Percentiles rank a stretch among this genome's conserved stretches.
Evolutionary conservation across 2,113 vertebrate species (phyloP).

Genomic region (Anolis sagrei): DNA sequence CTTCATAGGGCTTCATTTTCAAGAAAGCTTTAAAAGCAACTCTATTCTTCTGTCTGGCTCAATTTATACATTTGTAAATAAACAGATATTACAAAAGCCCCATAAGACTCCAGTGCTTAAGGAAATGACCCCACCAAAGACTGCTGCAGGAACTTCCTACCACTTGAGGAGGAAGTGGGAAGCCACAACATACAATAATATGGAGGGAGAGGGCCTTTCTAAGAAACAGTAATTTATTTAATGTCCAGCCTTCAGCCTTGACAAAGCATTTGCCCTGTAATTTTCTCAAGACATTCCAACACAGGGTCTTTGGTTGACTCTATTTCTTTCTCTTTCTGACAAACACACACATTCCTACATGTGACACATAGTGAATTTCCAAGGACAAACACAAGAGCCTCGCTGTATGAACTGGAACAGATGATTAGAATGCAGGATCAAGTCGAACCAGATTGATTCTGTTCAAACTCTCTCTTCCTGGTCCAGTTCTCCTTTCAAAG

Average conservation of each 20-base stretch:
- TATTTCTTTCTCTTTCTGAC: no score
- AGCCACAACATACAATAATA: accelerated
- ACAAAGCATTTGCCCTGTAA: conserved; percentile 1
- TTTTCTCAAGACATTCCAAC: not conserved
- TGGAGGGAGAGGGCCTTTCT: not conserved
- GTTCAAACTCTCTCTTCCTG: not conserved
- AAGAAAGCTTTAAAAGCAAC: not conserved
- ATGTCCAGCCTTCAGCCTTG: not conserved
- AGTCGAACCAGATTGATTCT: not conserved
- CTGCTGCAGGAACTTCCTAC: not conserved
- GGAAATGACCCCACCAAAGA: not conserved
- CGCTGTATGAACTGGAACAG: conserved; percentile 12
- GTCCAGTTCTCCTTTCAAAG: not conserved
- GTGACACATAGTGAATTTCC: accelerated
- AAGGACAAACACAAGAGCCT: not conserved
- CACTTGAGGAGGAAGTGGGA: not conserved
- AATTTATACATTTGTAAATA: not conserved
- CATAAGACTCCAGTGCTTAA: not conserved
- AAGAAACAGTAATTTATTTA: not conserved
- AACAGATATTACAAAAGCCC: not conserved
- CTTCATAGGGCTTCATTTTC: no score
- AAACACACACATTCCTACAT: not conserved
- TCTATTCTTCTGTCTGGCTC: not conserved
- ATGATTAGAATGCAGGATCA: conserved; percentile 12
- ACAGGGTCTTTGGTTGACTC: no score